These are phyloP conservation scores for Mungos mungo DNA, from an alignment of 2,113 vertebrate genomes.

Conservation along the genomic window DNA sequence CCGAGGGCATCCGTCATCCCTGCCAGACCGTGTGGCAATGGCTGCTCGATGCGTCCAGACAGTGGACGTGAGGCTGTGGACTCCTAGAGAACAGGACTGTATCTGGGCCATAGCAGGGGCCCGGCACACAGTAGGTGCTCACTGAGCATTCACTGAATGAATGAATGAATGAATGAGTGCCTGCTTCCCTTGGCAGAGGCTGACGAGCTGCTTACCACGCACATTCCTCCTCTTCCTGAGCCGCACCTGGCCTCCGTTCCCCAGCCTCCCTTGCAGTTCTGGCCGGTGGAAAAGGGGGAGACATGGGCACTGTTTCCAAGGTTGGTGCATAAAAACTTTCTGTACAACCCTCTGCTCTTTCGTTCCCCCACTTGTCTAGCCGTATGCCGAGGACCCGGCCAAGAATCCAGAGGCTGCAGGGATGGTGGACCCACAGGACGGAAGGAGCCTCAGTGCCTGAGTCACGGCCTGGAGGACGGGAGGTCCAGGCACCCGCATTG, in stretches of 20 bases:
- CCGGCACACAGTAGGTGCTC: background rate
- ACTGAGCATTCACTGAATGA: background rate
- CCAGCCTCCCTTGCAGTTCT: background rate
- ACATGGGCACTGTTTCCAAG: background rate
- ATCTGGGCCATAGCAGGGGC: background rate
- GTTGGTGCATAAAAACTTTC: background rate
- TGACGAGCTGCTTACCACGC: background rate
- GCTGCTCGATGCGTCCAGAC: background rate
- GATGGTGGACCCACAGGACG: background rate
- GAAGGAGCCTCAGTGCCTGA: background rate
- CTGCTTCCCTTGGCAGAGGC: too few relatives aligned
- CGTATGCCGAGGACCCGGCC: rapidly evolving
- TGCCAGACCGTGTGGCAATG: background rate
- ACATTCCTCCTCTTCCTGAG: background rate
- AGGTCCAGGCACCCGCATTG: rapidly evolving
- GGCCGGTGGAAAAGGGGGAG: background rate
- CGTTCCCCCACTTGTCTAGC: background rate
- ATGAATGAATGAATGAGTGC: background rate
- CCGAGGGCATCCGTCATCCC: rapidly evolving
- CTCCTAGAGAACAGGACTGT: background rate
- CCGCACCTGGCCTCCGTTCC: background rate
- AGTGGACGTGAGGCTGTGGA: background rate
- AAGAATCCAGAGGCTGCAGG: background rate
- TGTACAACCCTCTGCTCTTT: background rate
- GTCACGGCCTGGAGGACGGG: background rate